Percentiles rank a stretch among this genome's conserved stretches.
These are phyloP conservation scores for Halcyon chelicuti DNA, from an alignment of 2,797 vertebrate species.

Conservation along the genomic window DNA sequence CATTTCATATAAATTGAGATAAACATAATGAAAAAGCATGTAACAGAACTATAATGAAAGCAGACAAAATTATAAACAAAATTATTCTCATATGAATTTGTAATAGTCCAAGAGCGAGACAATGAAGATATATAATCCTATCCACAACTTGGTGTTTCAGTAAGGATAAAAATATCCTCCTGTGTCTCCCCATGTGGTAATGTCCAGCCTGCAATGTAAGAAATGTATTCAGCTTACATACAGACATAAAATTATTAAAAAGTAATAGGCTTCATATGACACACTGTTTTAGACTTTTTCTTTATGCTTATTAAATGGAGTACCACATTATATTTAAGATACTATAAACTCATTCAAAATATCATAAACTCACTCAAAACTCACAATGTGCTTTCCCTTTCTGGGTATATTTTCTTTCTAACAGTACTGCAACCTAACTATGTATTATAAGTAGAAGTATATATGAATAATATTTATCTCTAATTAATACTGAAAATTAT, in stretches of 20 bases:
- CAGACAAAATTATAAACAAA: not conserved
- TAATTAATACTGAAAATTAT: not conserved
- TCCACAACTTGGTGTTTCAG: not conserved
- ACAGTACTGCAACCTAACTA: not conserved
- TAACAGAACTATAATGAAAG: not conserved
- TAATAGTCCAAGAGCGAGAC: not conserved
- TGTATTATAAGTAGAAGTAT: not conserved
- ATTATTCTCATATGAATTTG: not conserved
- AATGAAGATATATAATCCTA: not conserved
- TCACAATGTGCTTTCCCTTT: not conserved
- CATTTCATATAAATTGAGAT: not conserved
- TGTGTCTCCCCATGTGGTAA: not conserved
- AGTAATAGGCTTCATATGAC: not conserved
- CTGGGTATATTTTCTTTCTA: not conserved
- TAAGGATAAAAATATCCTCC: not conserved
- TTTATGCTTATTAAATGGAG: not conserved
- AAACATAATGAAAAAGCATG: not conserved
- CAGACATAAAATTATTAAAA: not conserved
- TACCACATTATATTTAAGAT: not conserved
- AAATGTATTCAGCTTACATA: not conserved
- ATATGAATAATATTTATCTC: not conserved
- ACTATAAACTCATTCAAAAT: not conserved
- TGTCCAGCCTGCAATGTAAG: not conserved
- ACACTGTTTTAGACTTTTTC: not conserved
- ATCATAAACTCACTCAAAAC: not conserved